Percentiles rank a stretch among this genome's conserved stretches.
phyloP scores from a whole-genome alignment of 2,888 invertebrate genomes.

The Pandemis cinnamomeana region DNA sequence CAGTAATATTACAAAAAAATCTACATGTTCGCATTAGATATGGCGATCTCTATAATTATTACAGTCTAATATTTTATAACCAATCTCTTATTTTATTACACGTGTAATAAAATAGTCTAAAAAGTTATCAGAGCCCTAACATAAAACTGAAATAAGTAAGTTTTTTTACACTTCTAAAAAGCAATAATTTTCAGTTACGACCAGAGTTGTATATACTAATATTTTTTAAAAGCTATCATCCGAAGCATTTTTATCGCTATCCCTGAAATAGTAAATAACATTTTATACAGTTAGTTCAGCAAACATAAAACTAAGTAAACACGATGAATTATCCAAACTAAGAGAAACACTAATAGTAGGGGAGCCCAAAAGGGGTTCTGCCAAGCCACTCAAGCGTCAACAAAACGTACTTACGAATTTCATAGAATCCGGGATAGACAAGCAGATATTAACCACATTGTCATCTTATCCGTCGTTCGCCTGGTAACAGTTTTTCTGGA shows the following conservation, averaged over 20 bases:
- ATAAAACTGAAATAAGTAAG: not conserved
- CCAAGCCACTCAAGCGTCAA: not conserved
- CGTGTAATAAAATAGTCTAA: conserved; percentile 6
- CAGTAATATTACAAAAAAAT: conserved; percentile 34
- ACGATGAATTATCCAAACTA: not conserved
- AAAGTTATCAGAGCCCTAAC: not conserved
- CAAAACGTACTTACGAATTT: not conserved
- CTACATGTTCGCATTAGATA: conserved; percentile 26
- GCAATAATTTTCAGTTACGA: not conserved
- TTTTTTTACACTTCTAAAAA: not conserved
- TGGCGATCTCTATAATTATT: conserved; percentile 21
- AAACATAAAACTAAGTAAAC: conserved; percentile 2
- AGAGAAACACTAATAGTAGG: not conserved
- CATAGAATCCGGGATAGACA: not conserved
- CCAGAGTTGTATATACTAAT: not conserved
- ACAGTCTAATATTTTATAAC: conserved; percentile 29
- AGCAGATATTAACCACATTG: not conserved
- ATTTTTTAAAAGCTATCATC: conserved; percentile 6
- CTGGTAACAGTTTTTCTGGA: not conserved
- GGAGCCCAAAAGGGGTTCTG: not conserved
- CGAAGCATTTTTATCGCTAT: not conserved
- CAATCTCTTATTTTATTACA: conserved; percentile 8
- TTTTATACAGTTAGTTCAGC: not conserved
- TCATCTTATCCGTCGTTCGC: not conserved
- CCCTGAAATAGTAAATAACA: not conserved